Evolutionary conservation across 2,797 vertebrate species (phyloP).

Genomic region (Bothrops alternatus): DNA sequence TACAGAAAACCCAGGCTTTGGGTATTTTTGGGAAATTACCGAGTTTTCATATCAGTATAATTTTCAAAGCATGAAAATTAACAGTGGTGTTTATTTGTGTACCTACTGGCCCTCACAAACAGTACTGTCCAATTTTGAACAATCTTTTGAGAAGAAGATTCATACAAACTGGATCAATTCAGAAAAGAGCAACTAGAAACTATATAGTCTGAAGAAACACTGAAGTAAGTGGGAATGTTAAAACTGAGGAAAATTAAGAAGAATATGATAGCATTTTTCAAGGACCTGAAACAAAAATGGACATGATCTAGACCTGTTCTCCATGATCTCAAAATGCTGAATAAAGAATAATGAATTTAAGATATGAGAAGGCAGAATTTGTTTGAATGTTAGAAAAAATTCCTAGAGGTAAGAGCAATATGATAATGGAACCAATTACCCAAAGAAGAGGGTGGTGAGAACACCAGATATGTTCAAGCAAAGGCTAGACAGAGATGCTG

Average conservation of each 20-base stretch:
- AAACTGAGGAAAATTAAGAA: not conserved
- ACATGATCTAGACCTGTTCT: not conserved
- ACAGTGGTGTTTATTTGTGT: not conserved
- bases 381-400: not conserved
- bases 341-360: not conserved
- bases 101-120: not conserved
- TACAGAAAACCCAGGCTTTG: not conserved
- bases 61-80: not conserved
- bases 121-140: not conserved
- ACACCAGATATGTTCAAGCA: not conserved
- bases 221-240: not conserved
- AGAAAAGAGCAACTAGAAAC: not conserved
- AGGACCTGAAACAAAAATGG: not conserved
- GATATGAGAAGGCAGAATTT: not conserved
- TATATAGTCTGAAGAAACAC: not conserved
- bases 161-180: not conserved
- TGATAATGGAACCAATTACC: not conserved
- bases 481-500: not conserved
- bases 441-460: not conserved
- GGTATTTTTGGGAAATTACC: not conserved
- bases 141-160: not conserved
- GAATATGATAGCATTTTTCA: not conserved
- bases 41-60: not conserved
- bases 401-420: not conserved
- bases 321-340: not conserved